These are phyloP conservation scores for Microctenopoma stevenorrisi DNA, from an alignment of 2,797 vertebrate genomes.

Conservation along the genomic window DNA sequence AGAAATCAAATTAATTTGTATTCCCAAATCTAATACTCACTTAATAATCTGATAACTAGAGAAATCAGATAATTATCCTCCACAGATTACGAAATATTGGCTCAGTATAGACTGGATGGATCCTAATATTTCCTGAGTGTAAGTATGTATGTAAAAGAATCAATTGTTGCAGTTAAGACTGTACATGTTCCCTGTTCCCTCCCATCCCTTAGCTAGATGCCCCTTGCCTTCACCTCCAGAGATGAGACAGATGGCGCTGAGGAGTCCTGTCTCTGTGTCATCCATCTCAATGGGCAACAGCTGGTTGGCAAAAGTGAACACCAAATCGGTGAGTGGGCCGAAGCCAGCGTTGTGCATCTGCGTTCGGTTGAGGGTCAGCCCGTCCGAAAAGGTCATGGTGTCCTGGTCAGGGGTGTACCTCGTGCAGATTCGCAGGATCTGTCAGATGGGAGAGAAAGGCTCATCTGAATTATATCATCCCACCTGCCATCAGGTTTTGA, in stretches of 20 bases:
- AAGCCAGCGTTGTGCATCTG: constrained; percentile 97
- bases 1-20: too few relatives aligned
- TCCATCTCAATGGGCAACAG: constrained; percentile 95
- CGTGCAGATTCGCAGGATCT: constrained; percentile 94
- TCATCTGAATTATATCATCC: too few relatives aligned
- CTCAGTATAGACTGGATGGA: too few relatives aligned
- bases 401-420: constrained; percentile 93
- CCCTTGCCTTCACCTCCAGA: constrained; percentile 85
- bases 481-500: too few relatives aligned
- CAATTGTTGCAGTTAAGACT: too few relatives aligned
- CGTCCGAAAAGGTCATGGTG: constrained; percentile 95
- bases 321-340: constrained; percentile 91
- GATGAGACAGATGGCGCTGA: constrained; percentile 94
- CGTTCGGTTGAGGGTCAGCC: constrained; percentile 91
- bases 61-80: too few relatives aligned
- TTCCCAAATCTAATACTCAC: too few relatives aligned
- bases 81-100: too few relatives aligned
- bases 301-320: constrained; percentile 92
- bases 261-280: constrained; percentile 91
- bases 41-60: too few relatives aligned
- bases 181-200: background rate
- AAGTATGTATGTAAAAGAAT: too few relatives aligned
- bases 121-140: background rate
- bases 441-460: background rate
- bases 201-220: constrained; percentile 6